These are phyloP conservation scores for Caligus rogercresseyi DNA, from an alignment of 1,140 invertebrate species.

Conservation along the genomic window DNA sequence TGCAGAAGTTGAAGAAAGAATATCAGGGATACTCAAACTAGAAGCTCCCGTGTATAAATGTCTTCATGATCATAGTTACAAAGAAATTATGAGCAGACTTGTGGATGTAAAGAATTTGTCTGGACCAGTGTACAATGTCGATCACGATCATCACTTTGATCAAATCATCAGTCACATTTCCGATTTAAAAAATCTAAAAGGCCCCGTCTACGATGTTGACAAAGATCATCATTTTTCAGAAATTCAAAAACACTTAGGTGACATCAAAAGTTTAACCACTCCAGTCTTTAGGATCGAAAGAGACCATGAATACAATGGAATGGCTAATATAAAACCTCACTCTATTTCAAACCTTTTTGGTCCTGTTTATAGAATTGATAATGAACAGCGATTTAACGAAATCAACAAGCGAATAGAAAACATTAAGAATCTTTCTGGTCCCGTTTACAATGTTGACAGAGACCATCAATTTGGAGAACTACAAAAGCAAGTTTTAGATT, in stretches of 20 bases:
- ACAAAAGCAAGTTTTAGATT: not conserved
- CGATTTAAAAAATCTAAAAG: conserved; percentile 1
- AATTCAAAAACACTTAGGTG: conserved; percentile 3
- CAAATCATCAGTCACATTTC: not conserved
- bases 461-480: conserved; percentile 14
- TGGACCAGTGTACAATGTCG: not conserved
- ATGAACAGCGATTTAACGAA: conserved; percentile 18
- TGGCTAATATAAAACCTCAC: not conserved
- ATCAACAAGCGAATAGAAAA: conserved; percentile 2
- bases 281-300: conserved; percentile 17
- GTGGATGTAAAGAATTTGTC: not conserved
- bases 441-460: conserved; percentile 14
- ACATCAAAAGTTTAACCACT: conserved; percentile 8
- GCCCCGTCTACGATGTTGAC: conserved; percentile 10
- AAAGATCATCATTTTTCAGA: conserved; percentile 6
- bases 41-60: not conserved
- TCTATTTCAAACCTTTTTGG: conserved; percentile 6
- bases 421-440: conserved; percentile 8
- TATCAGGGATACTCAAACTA: not conserved
- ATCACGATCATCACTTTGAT: not conserved
- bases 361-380: conserved; percentile 17
- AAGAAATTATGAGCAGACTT: not conserved
- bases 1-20: conserved; percentile 8
- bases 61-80: not conserved
- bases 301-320: conserved; percentile 4